Evolutionary conservation across 2,113 vertebrate species (phyloP).

Genomic region (Tretioscincus oriximinensis): DNA sequence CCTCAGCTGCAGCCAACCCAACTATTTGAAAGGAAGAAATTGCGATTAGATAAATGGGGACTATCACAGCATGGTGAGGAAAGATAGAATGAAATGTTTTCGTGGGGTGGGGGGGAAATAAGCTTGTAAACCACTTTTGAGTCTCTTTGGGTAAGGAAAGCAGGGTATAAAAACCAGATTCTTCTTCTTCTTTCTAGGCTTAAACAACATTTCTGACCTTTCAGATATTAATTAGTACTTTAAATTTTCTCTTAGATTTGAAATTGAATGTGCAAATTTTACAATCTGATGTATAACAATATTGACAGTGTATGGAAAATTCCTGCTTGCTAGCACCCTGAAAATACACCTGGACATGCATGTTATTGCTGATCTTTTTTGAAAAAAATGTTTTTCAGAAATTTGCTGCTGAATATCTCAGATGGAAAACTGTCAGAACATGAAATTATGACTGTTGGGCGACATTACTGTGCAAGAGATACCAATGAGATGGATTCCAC

Average conservation of each 20-base stretch:
- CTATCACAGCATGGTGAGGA: too few species aligned
- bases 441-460: constrained; percentile 82
- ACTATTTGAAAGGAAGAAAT: too few species aligned
- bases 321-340: neutral
- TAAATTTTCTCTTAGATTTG: neutral
- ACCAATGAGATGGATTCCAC: constrained; percentile 57
- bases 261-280: neutral
- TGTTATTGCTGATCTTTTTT: neutral
- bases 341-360: too few species aligned
- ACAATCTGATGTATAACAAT: neutral
- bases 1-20: too few species aligned
- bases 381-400: constrained; percentile 64
- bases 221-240: neutral
- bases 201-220: neutral
- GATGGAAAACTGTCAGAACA: constrained; percentile 77
- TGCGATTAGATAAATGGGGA: too few species aligned
- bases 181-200: too few species aligned
- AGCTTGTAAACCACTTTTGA: too few species aligned
- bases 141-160: too few species aligned
- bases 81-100: too few species aligned
- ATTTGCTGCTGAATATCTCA: constrained; percentile 70
- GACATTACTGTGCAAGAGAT: constrained; percentile 69
- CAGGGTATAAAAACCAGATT: too few species aligned
- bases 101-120: too few species aligned
- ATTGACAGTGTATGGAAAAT: neutral